Evolutionary conservation across 2,113 vertebrate genomes (phyloP).

Genomic region (Rattus norvegicus): GRCr8 NC_086033.1:93529001-93529500

Average conservation of each 20-base stretch:
- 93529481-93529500: neutral
- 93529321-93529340: neutral
- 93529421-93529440: neutral
- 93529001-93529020: no score
- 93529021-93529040: no score
- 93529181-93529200: neutral
- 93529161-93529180: neutral
- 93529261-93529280: neutral
- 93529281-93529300: neutral
- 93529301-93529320: neutral
- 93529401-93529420: no score
- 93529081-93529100: neutral
- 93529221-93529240: no score
- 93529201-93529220: neutral
- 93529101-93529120: neutral
- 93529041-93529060: neutral
- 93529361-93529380: neutral
- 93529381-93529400: neutral
- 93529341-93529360: neutral
- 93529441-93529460: neutral
- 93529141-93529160: neutral
- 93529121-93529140: no score
- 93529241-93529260: neutral
- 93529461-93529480: rapidly evolving
- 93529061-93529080: neutral